Evolutionary conservation across 1,140 invertebrate species (phyloP), one percentile per base, ranked within the genome.

Genomic region (Archivesica marissinica): DNA sequence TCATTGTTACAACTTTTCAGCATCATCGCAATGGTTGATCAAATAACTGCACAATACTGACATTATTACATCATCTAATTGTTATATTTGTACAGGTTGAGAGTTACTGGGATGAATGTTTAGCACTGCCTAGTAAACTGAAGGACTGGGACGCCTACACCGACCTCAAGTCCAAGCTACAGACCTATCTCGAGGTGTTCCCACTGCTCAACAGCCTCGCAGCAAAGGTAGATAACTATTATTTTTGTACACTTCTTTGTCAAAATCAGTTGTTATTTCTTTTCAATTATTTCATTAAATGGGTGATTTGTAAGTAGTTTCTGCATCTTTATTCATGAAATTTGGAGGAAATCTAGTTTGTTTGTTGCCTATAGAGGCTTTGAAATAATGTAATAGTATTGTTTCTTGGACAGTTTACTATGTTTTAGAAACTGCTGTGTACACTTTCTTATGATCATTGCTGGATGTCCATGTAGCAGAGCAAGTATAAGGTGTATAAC

Each of bases 91-190:
- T 87, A 38, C 59, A 94, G 93, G 92, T 93, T 78, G 93, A 94
- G 70, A 87, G 88, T 9, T 93, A 92, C 81, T 94, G 93, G 93
- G 93, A 94, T 88, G 93, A 94, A 74, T 93, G 93, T 80, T 84
- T 94, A 50, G 92, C 92, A 41, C 87, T 94, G 35, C 93, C 93
- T 6, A 93, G 92, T 87, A 94, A 93, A 83, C 90, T 94, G 47
- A 93, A 93, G 76, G 93, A 94, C 89, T 93, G 92, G 92, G 92
- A 93, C 86, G 92, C 93, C 0, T 94, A 93, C 80, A 91, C 89
- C 75, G 92, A 93, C 72, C 89, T 94, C 25, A 94, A 93, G 86
- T 89, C 82, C 30, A 89, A 89, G 66, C 88, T 94, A 85, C 91
- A 93, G 79, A 90, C 85, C 1, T 94, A 94, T 83, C 85, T 93